Conservation (phyloP, 1,140 invertebrate genomes). For the Drosophila azteca region DNA sequence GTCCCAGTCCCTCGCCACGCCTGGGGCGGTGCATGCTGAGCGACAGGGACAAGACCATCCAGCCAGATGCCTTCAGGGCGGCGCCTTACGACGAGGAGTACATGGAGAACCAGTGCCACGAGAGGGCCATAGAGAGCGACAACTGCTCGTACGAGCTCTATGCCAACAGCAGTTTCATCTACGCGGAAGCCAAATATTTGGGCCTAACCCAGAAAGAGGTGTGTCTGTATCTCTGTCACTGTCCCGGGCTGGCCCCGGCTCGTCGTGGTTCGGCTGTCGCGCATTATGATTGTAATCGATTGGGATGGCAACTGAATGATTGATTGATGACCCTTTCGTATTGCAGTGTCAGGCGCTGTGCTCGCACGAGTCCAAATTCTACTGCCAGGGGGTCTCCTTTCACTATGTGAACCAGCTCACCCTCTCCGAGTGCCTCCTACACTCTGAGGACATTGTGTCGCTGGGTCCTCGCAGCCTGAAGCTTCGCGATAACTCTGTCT, state of each 20-base stretch:
- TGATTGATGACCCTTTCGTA: conserved; percentile 67
- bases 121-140: conserved; percentile 68
- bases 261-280: conserved; percentile 47
- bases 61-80: conserved; percentile 86
- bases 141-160: conserved; percentile 81
- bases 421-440: conserved; percentile 83
- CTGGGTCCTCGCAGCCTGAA: conserved; percentile 84
- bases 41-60: conserved; percentile 86
- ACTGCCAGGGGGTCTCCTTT: conserved; percentile 80
- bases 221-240: conserved; percentile 21
- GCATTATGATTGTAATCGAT: conserved; percentile 72
- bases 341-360: conserved; percentile 78
- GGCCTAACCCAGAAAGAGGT: conserved; percentile 83
- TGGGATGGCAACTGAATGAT: conserved; percentile 39
- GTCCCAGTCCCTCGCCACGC: conserved; percentile 29
- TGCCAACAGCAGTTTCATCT: conserved; percentile 80
- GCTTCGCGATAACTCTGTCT: conserved; percentile 71
- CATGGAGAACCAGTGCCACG: conserved; percentile 87
- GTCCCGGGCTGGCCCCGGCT: too few species aligned
- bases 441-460: conserved; percentile 85
- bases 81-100: conserved; percentile 87
- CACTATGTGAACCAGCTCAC: conserved; percentile 57
- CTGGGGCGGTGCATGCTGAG: conserved; percentile 86
- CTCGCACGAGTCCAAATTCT: conserved; percentile 73
- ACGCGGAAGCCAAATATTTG: conserved; percentile 78